phyloP scores from a whole-genome alignment of 2,888 invertebrate species.

The Pinctada fucata region DNA sequence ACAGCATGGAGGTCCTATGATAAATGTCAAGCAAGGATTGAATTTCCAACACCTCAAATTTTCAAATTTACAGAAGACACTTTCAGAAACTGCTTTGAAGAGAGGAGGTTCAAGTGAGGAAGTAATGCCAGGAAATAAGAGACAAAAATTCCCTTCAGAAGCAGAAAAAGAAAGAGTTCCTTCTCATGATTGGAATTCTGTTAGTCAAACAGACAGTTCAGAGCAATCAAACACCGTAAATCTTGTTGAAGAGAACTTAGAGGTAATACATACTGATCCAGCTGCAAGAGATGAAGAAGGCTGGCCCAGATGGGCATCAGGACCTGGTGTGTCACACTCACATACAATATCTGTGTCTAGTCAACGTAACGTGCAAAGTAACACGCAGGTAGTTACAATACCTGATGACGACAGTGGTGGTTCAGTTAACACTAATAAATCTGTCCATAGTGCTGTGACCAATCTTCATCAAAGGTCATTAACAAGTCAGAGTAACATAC shows the following conservation, averaged over 20 bases:
- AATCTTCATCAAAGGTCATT: too few relatives aligned
- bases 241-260: conserved; percentile 11
- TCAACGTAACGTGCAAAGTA: neutral
- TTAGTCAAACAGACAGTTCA: neutral
- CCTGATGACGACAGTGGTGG: neutral
- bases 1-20: conserved; percentile 23
- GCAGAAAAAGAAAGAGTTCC: neutral
- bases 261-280: conserved; percentile 13
- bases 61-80: conserved; percentile 43
- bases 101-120: conserved; percentile 24
- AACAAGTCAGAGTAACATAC: too few relatives aligned
- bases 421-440: neutral
- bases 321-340: neutral
- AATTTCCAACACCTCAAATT: conserved; percentile 46
- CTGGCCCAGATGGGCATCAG: neutral
- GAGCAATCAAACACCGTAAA: conserved; percentile 3
- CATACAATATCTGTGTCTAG: conserved; percentile 12
- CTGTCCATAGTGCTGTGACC: too few relatives aligned
- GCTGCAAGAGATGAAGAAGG: conserved; percentile 10
- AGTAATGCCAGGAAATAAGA: conserved; percentile 31
- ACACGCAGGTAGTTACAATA: conserved; percentile 6
- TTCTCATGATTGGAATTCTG: neutral
- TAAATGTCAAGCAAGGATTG: conserved; percentile 38
- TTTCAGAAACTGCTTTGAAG: conserved; percentile 36
- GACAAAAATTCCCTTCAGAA: conserved; percentile 20